Conservation (phyloP, 2,113 vertebrate species). For the Pimephales promelas region DNA sequence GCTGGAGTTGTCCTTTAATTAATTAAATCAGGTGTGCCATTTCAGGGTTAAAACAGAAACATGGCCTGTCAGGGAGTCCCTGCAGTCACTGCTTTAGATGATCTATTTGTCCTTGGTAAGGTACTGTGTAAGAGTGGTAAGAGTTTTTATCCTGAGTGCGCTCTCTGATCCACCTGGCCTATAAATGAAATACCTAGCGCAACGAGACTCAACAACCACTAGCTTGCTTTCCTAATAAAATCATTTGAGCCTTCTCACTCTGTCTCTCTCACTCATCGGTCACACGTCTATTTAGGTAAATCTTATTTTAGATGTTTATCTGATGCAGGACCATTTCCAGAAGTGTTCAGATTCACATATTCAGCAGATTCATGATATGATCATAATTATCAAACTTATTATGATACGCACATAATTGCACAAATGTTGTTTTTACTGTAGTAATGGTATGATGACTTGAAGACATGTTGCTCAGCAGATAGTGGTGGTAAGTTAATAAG, state of each 20-base stretch:
- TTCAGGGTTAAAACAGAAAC: no score
- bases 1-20: no score
- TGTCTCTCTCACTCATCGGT: conserved; percentile 14
- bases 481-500: not conserved
- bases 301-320: conserved; percentile 34
- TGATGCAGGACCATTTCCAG: not conserved
- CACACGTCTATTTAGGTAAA: conserved; percentile 33
- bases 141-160: no score
- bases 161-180: not conserved
- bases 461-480: not conserved
- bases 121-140: no score
- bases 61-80: no score
- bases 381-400: not conserved
- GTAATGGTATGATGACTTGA: not conserved
- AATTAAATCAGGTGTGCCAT: no score
- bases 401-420: not conserved
- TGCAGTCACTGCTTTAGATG: no score
- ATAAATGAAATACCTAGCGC: not conserved
- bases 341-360: conserved; percentile 12
- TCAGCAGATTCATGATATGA: not conserved
- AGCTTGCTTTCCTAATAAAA: conserved; percentile 13
- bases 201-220: not conserved
- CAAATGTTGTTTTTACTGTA: not conserved
- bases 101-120: no score
- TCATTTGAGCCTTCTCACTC: conserved; percentile 1